Percentiles rank a stretch among this genome's conserved stretches.
Evolutionary conservation across 1,140 invertebrate species (phyloP).

Genomic region (Ganaspis sp.): DNA sequence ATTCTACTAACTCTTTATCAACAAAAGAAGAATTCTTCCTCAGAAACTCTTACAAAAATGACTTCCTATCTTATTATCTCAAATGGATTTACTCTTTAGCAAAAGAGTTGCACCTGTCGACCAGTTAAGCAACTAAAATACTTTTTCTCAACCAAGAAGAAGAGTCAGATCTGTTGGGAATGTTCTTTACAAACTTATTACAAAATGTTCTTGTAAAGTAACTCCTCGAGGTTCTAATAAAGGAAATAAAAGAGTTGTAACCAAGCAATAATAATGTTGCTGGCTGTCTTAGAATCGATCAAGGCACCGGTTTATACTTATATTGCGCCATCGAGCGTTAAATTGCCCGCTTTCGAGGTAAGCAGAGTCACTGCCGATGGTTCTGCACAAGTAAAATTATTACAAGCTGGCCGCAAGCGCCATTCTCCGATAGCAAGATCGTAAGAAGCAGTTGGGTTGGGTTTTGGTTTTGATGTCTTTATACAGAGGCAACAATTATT

Average conservation of each 20-base stretch:
- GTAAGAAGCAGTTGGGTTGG: not conserved
- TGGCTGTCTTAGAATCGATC: not conserved
- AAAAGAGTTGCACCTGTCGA: too few relatives aligned
- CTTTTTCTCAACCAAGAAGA: too few relatives aligned
- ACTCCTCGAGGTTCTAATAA: not conserved
- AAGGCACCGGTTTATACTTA: constrained; percentile 12
- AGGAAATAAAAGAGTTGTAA: not conserved
- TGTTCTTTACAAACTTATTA: too few relatives aligned
- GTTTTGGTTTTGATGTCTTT: constrained; percentile 18
- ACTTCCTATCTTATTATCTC: too few relatives aligned
- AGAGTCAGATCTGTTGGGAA: too few relatives aligned
- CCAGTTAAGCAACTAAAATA: too few relatives aligned
- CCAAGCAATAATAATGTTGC: not conserved
- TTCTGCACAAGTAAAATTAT: constrained; percentile 2
- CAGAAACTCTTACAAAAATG: too few relatives aligned
- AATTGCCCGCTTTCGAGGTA: constrained; percentile 13
- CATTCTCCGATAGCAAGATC: not conserved
- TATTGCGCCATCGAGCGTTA: constrained; percentile 13
- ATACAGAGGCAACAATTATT: constrained; percentile 37
- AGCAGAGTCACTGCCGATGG: not conserved
- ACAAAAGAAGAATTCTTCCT: too few relatives aligned
- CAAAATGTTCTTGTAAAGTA: too few relatives aligned
- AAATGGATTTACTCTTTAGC: too few relatives aligned
- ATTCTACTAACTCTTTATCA: too few relatives aligned
- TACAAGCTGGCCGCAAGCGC: constrained; percentile 18